These are phyloP conservation scores for Lateolabrax maculatus DNA, from an alignment of 2,797 vertebrate species.

Conservation along the genomic window DNA sequence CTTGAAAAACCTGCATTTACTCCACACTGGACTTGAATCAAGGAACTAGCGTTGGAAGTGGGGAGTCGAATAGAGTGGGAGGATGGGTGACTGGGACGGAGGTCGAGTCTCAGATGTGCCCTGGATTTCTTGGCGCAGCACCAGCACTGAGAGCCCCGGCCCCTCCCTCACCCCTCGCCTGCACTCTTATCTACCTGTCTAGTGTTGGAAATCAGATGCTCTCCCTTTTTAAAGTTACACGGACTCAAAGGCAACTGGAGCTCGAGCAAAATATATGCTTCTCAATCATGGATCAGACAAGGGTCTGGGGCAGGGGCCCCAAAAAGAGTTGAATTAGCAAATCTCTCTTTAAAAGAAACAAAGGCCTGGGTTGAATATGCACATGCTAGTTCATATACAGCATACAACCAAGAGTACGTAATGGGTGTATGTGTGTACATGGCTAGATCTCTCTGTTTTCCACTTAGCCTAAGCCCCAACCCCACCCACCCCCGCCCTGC, in stretches of 20 bases:
- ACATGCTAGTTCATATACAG: slow-evolving; percentile 83
- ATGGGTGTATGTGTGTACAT: slow-evolving; percentile 72
- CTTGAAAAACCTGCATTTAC: slow-evolving; percentile 77
- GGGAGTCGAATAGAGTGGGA: slow-evolving; percentile 30
- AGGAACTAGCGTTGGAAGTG: slow-evolving; percentile 61
- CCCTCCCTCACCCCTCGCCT: slow-evolving; percentile 49
- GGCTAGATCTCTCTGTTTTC: slow-evolving; percentile 76
- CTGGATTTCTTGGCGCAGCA: slow-evolving; percentile 71
- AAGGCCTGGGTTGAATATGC: slow-evolving; percentile 85
- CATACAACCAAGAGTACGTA: slow-evolving; percentile 70
- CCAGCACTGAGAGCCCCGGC: slow-evolving; percentile 74
- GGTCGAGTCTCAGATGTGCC: slow-evolving; percentile 66
- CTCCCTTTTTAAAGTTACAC: slow-evolving; percentile 46
- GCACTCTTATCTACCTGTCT: slow-evolving; percentile 71
- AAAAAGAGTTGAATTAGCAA: slow-evolving; percentile 63
- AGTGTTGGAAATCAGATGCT: slow-evolving; percentile 71
- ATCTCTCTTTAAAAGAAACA: slow-evolving; percentile 54
- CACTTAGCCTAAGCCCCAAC: slow-evolving; percentile 59
- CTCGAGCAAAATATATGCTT: slow-evolving; percentile 65
- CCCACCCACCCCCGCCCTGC: slow-evolving; percentile 38
- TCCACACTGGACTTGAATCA: slow-evolving; percentile 83
- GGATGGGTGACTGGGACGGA: slow-evolving; percentile 35
- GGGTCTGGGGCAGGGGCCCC: slow-evolving; percentile 58
- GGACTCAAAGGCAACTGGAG: slow-evolving; percentile 76
- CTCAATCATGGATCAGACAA: slow-evolving; percentile 75